These are phyloP conservation scores for Venusia cambrica DNA, from an alignment of 2,888 invertebrate species.

Conservation along the genomic window DNA sequence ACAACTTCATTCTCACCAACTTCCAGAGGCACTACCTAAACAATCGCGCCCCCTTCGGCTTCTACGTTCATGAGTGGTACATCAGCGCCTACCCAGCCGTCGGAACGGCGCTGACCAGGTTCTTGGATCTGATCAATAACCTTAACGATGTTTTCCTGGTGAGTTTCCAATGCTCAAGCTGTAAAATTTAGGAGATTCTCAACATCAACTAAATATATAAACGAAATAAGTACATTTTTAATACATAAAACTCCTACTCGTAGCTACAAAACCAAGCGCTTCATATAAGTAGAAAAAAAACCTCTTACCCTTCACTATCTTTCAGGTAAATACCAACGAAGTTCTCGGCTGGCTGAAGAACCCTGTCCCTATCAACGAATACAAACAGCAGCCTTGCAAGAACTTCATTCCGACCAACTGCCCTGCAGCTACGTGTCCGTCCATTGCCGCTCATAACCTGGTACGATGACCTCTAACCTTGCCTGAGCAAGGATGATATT, in stretches of 20 bases:
- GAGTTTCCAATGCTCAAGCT: slow-evolving; percentile 29
- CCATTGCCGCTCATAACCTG: too few species aligned
- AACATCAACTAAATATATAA: too few species aligned
- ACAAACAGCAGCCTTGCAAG: slow-evolving; percentile 3
- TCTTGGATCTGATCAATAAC: slow-evolving; percentile 76
- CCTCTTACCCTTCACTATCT: not conserved
- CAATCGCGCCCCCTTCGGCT: slow-evolving; percentile 85
- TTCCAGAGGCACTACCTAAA: slow-evolving; percentile 83
- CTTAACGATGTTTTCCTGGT: slow-evolving; percentile 83
- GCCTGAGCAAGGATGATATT: too few species aligned
- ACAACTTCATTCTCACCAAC: slow-evolving; percentile 82
- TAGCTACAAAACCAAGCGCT: too few species aligned
- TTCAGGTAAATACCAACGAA: slow-evolving; percentile 6
- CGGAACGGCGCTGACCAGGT: slow-evolving; percentile 74
- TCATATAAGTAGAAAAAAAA: too few species aligned
- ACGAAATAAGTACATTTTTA: too few species aligned
- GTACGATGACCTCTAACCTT: too few species aligned
- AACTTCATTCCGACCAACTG: not conserved
- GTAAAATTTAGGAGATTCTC: too few species aligned
- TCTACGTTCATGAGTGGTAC: slow-evolving; percentile 85
- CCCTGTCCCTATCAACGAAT: slow-evolving; percentile 1
- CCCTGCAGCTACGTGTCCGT: not conserved
- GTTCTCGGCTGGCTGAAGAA: slow-evolving; percentile 6
- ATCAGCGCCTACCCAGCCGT: slow-evolving; percentile 56
- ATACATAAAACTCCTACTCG: too few species aligned